Base-by-base conservation (phyloP, 2,888 invertebrate genomes). In the Chorisops tibialis region DNA sequence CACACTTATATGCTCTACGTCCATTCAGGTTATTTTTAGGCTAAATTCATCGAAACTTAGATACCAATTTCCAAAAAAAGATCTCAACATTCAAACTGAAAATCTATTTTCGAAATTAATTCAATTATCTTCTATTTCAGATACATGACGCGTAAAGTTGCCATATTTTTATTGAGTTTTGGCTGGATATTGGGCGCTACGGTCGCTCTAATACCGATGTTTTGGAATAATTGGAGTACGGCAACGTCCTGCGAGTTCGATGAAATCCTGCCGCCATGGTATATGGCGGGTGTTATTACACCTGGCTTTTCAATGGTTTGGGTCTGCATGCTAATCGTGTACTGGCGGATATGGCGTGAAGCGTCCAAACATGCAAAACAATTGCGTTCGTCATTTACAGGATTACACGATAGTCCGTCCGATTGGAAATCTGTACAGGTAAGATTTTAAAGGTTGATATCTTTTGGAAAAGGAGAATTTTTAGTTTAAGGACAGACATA, bases 381-480 rank as follows among this genome's bases (percentile, higher is more conserved):
- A 64, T 79, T 88, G 75, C 82, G 87, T 43, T 83, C 82, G 64
- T 81, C 83, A 69, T 70, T 70, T 14, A 82, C 82, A 48, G 84
- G 83, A 72, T 81, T 82, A 68, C 81, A 81, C 19, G 75, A 81
- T 7, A 81, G 82, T 14, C 80, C 82, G 64, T 82, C 84, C 63
- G 88, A 89, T 73, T 87, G 87, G 82, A 89, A 88, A 79, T 88
- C 88, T 66, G 84, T 89, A 66, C 89, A 89, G 84, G 89, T 88
- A 75, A 60, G 41, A 41, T 68, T 52, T 49, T 16, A 5, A 1
- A 30, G 30, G 30, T 30, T 30, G 5, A n/a, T n/a, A n/a, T n/a
- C n/a, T n/a, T n/a, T n/a, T n/a, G n/a, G n/a, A n/a, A n/a, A n/a
- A n/a, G n/a, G n/a, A n/a, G n/a, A n/a, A n/a, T 30, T 30, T 2